Evolutionary conservation across 2,797 vertebrate genomes (phyloP), one percentile per base, ranked within the genome.

Genomic region (Poeciliopsis turneri): DNA sequence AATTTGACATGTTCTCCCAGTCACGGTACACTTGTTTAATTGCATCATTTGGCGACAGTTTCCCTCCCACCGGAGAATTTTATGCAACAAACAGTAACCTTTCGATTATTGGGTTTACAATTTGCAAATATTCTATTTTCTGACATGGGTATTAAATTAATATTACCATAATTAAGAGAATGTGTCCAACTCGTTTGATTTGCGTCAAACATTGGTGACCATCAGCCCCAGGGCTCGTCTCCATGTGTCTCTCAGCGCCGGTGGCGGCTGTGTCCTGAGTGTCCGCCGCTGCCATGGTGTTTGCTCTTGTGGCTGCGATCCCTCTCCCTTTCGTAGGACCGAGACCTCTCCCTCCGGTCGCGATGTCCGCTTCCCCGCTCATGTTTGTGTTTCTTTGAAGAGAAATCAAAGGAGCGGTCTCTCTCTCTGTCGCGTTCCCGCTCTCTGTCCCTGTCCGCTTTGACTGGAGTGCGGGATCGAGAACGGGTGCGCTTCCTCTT

Each of bases 331-430:
- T 98, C 98, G 16, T 98, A 99, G 1, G 98, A 99, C 23, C 97
- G 97, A 0, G 98, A 99, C 3, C 98, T 90, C 85, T 98, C 97
- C 0, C 97, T 95, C 66, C 98, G 92, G 74, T 99, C 98, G 5
- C 98, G 96, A 84, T 99, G 98, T 0, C 95, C 91, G 2, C 89
- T 75, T 7, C 96, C 90, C 64, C 97, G 95, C 86, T 99, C 98
- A 0, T 99, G 98, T 90, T 98, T 96, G 94, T 99, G 98, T 91
- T 99, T 99, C 95, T 99, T 99, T 82, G 96, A 88, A 0, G 97
- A 94, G 81, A 97, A 95, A 87, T 97, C 96, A 0, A 96, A 95
- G 0, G 98, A 94, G 10, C 94, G 80, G 49, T 95, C 95, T 61
- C 95, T 86, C 57, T 96, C 95, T 0, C 95, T 79, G 2, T 95